Conservation (phyloP, 2,797 vertebrate genomes). For the Enteromius thamalakanensis region DNA sequence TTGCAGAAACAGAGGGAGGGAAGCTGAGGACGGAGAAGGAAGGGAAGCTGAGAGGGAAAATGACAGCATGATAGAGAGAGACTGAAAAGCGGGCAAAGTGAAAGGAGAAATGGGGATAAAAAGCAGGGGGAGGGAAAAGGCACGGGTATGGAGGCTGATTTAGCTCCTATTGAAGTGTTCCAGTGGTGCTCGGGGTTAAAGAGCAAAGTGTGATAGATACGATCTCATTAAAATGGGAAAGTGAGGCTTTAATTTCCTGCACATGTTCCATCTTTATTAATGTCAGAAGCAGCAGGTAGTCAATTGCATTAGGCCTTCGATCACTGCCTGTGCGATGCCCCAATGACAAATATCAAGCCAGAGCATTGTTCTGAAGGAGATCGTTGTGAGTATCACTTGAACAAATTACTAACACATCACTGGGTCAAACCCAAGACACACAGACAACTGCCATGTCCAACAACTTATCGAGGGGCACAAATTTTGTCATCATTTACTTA, state of each 20-base stretch:
- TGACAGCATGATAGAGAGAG: constrained; percentile 30
- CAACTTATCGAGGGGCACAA: not conserved
- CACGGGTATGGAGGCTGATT: constrained; percentile 31
- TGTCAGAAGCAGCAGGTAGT: constrained; percentile 64
- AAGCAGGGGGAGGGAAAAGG: not conserved
- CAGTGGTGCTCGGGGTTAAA: constrained; percentile 61
- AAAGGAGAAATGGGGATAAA: constrained; percentile 33
- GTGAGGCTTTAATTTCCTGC: constrained; percentile 70
- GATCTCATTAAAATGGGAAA: constrained; percentile 70
- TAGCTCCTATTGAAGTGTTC: constrained; percentile 52
- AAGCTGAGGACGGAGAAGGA: not conserved
- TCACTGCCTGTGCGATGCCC: constrained; percentile 58
- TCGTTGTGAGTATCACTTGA: constrained; percentile 49
- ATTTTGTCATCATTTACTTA: not conserved
- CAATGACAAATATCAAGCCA: constrained; percentile 64
- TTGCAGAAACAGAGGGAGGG: constrained; percentile 32
- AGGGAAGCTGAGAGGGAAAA: constrained; percentile 25
- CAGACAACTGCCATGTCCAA: not conserved
- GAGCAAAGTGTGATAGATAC: constrained; percentile 70
- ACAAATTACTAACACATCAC: constrained; percentile 55
- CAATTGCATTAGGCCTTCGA: constrained; percentile 68
- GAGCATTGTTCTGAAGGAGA: constrained; percentile 54
- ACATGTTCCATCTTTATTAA: constrained; percentile 72
- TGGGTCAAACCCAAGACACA: constrained; percentile 16
- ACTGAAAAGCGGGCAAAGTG: constrained; percentile 22